Percentiles rank a stretch among this genome's conserved stretches.
Conservation (phyloP, 1,140 invertebrate genomes). For the Bombus confusus region DNA sequence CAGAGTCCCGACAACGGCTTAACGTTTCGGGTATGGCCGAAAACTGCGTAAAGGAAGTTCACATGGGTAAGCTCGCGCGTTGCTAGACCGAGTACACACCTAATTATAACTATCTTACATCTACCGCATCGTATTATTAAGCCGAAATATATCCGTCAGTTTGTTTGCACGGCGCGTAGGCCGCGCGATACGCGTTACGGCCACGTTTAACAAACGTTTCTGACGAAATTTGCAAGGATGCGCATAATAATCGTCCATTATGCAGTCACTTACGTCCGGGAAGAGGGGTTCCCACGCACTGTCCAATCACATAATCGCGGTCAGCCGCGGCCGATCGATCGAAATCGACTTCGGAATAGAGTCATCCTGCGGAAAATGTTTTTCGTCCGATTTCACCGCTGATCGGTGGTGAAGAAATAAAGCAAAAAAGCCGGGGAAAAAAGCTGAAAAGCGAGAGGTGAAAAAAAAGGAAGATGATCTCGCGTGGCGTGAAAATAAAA, state of each 20-base stretch:
- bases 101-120: slow-evolving; percentile 82
- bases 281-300: slow-evolving; percentile 77
- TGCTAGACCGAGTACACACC: slow-evolving; percentile 79
- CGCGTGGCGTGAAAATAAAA: slow-evolving; percentile 46
- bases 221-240: slow-evolving; percentile 79
- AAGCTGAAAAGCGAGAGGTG: slow-evolving; percentile 9
- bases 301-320: slow-evolving; percentile 56
- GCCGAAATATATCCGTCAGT: slow-evolving; percentile 75
- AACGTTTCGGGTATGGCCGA: slow-evolving; percentile 58
- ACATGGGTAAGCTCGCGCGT: slow-evolving; percentile 80
- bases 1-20: slow-evolving; percentile 20
- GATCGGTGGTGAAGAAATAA: background rate
- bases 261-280: slow-evolving; percentile 76
- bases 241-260: slow-evolving; percentile 80
- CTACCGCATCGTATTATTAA: slow-evolving; percentile 79
- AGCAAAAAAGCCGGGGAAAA: background rate
- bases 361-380: slow-evolving; percentile 21
- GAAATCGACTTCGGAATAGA: slow-evolving; percentile 35
- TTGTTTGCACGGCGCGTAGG: slow-evolving; percentile 67
- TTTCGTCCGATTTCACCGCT: slow-evolving; percentile 16
- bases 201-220: slow-evolving; percentile 74
- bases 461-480: slow-evolving; percentile 17
- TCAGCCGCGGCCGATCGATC: slow-evolving; percentile 36
- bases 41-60: slow-evolving; percentile 79
- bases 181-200: slow-evolving; percentile 69